These are phyloP conservation scores for Atherinosoma microstoma DNA, from an alignment of 2,797 vertebrate genomes.

Conservation along the genomic window DNA sequence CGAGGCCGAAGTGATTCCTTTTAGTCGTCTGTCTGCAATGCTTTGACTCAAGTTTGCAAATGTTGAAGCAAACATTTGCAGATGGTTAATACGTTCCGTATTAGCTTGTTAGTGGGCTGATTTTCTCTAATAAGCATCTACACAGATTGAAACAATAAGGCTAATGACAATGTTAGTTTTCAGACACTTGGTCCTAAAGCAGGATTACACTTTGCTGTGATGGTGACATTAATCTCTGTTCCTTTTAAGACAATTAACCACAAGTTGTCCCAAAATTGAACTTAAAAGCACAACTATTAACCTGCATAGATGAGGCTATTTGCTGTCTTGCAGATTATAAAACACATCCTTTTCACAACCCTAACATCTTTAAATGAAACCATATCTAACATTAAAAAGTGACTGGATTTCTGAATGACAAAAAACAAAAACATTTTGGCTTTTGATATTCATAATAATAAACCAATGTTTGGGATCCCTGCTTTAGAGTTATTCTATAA, in stretches of 20 bases:
- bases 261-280: not conserved
- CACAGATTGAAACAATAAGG: not conserved
- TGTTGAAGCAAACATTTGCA: not conserved
- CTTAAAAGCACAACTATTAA: not conserved
- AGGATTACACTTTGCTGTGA: not conserved
- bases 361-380: not conserved
- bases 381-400: not conserved
- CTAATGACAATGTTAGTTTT: not conserved
- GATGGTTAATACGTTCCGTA: not conserved
- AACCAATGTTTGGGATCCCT: not conserved
- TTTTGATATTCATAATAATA: not conserved
- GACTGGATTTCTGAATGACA: not conserved
- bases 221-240: not conserved
- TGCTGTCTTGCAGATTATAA: not conserved
- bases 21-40: not conserved
- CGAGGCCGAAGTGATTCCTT: not conserved
- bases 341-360: not conserved
- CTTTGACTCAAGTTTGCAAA: not conserved
- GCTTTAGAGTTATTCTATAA: too few relatives aligned
- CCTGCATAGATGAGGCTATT: not conserved
- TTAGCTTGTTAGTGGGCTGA: not conserved
- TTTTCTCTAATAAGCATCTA: not conserved
- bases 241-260: not conserved
- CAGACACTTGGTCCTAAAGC: not conserved
- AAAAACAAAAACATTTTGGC: not conserved